Base-by-base conservation (phyloP, 1,140 invertebrate genomes). In the Lepidurus arcticus region DNA sequence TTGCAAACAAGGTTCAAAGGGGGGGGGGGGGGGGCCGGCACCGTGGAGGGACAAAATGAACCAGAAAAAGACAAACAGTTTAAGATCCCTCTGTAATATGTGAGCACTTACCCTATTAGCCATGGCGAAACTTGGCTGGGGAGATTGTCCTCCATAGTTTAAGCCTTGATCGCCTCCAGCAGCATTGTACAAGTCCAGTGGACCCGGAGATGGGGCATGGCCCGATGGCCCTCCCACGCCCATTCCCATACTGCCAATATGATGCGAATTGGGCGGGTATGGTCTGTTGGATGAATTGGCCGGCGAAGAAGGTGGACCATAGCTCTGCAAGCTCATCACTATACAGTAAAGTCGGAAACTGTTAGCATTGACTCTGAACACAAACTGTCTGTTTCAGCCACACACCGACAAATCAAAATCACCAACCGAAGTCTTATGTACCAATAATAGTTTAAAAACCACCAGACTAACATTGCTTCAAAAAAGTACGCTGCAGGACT, bases 281-380 rank as follows among this genome's bases (percentile, higher is more conserved):
- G 53, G 53, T 65, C 53, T 13, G 53, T 65, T 65, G 53, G 53
- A 65, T 16, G 53, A 65, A 65, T 9, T 65, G 53, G 53, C 53
- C 5, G 53, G 53, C 53, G 53, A 65, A 65, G 53, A 65, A 7
- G 53, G 53, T 16, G 53, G 53, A n/a, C 53, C 53, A 21, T 65
- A 65, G 53, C 13, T 65, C 21, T 65, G 53, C 53, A 65, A 65
- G 53, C 53, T 65, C 53, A 65, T 65, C 53, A 65, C 53, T 65
- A 10, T 7, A 16, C 5, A 10, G 34, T 34, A 65, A 21, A 16
- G 53, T 13, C 16, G 53, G 21, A 9, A 65, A 65, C 53, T 13
- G 53, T 65, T 65, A 9, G 53, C 53, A 65, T 65, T 65, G 53
- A n/a, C 34, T 34, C 34, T 34, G 34, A 65, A 21, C 21, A 65